Base-by-base conservation (phyloP, 2,113 vertebrate genomes). In the Sylvicapra grimmia region DNA sequence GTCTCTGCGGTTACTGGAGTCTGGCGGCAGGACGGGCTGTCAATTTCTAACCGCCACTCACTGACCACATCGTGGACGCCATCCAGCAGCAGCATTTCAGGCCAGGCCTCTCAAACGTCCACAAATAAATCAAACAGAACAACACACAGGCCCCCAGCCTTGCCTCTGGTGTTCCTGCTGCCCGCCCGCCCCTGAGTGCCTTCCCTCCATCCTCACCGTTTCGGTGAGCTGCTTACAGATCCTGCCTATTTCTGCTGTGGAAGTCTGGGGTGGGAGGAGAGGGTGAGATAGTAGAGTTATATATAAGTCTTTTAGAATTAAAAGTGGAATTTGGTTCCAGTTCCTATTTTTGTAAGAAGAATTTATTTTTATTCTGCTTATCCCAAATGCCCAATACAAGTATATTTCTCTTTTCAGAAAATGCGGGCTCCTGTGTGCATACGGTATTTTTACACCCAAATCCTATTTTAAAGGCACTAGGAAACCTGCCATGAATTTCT, bases 351-450 rank as follows among this genome's bases (percentile, higher is more conserved):
- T 96, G 53, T 88, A 94, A 95, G 80, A 95, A 94, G 83, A 51
- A 83, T 93, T 96, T 96, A 98, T 96, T 97, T 97, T 97, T 94
- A 97, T 96, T 96, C 94, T 96, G 90, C 95, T 97, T 97, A 98
- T 86, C 95, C 94, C 95, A 96, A 97, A 97, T 96, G 97, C 86
- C 96, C 97, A 97, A 97, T 94, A 96, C 54, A 96, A 95, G 65
- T 86, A 89, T 84, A 93, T 77, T 90, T 97, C 59, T 44, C 95
- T 91, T 96, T 97, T 94, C 77, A 88, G 90, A 97, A 96, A 95
- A 96, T 49, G 97, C 65, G 56, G 93, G 93, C 79, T 97, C 90
- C 92, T 97, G 56, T 82, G 85, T 65, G 95, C 86, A 95, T 95
- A 94, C 23, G 79, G 36, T 97, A 98, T 96, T 98, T 98, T 97